Conservation (phyloP, 1,140 invertebrate species). For the Schlechtendalia chinensis region DNA sequence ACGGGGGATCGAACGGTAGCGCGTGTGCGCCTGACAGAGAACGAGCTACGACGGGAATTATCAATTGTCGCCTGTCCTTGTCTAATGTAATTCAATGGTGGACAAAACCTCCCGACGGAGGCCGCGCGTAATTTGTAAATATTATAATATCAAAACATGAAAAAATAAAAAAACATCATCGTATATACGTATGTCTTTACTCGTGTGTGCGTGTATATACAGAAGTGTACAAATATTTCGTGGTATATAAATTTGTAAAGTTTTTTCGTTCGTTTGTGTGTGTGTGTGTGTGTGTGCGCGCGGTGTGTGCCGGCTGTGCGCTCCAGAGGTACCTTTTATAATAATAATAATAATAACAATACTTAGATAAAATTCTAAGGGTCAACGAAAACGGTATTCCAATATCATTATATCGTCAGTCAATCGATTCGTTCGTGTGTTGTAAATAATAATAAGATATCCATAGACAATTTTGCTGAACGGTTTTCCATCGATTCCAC, state of each 20-base stretch:
- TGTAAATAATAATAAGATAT: neutral
- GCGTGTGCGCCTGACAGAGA: constrained; percentile 5
- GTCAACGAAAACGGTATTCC: neutral
- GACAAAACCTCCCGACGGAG: constrained; percentile 49
- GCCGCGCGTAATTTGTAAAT: constrained; percentile 48
- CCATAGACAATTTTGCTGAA: neutral
- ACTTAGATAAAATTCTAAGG: constrained; percentile 1
- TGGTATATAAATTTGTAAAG: constrained; percentile 45
- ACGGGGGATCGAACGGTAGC: neutral
- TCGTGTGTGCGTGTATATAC: neutral
- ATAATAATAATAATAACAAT: constrained; percentile 14
- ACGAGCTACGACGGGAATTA: neutral
- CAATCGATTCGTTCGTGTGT: neutral
- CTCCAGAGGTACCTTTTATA: neutral
- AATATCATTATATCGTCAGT: neutral
- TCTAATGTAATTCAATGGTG: constrained; percentile 48
- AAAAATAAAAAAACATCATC: constrained; percentile 9
- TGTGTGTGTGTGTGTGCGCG: neutral
- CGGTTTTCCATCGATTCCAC: neutral
- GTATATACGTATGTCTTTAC: neutral
- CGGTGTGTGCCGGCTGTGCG: constrained; percentile 28
- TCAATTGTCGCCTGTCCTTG: constrained; percentile 11
- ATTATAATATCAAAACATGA: constrained; percentile 32
- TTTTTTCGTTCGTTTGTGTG: constrained; percentile 21
- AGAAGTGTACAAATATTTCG: constrained; percentile 7